Evolutionary conservation across 2,888 invertebrate species (phyloP).

Genomic region (Caenorhabditis afra): DNA sequence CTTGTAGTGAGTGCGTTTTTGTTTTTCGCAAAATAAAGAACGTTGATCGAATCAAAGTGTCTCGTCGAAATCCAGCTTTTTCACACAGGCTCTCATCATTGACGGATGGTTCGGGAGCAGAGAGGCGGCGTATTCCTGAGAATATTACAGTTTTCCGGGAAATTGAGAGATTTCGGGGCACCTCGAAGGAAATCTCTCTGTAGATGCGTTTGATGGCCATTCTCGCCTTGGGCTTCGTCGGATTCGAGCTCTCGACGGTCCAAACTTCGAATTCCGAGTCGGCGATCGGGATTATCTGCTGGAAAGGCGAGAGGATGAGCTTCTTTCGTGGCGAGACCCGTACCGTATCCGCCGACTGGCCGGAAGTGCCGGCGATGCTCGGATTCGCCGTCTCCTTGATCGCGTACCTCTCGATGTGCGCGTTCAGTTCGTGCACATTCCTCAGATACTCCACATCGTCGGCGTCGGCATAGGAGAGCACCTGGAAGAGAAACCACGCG

Average conservation of each 20-base stretch:
- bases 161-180: slow-evolving; percentile 6
- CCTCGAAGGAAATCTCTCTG: slow-evolving; percentile 55
- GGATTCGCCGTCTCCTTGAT: slow-evolving; percentile 49
- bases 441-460: slow-evolving; percentile 64
- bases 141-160: not conserved
- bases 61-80: slow-evolving; percentile 54
- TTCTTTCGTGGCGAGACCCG: no score
- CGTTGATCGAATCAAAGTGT: slow-evolving; percentile 26
- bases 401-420: slow-evolving; percentile 64
- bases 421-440: slow-evolving; percentile 66
- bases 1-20: not conserved
- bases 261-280: slow-evolving; percentile 46
- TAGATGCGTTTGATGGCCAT: slow-evolving; percentile 57
- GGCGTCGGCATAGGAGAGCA: slow-evolving; percentile 58
- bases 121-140: slow-evolving; percentile 48
- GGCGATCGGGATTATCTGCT: slow-evolving; percentile 27
- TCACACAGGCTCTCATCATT: slow-evolving; percentile 27
- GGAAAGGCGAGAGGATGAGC: not conserved
- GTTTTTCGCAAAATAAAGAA: no score
- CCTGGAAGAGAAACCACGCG: no score
- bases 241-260: slow-evolving; percentile 49
- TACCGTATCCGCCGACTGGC: no score
- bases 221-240: slow-evolving; percentile 41
- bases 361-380: slow-evolving; percentile 27
- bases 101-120: slow-evolving; percentile 52